phyloP scores from a whole-genome alignment of 1,140 invertebrate species.

The Scaptomyza graminum region DNA sequence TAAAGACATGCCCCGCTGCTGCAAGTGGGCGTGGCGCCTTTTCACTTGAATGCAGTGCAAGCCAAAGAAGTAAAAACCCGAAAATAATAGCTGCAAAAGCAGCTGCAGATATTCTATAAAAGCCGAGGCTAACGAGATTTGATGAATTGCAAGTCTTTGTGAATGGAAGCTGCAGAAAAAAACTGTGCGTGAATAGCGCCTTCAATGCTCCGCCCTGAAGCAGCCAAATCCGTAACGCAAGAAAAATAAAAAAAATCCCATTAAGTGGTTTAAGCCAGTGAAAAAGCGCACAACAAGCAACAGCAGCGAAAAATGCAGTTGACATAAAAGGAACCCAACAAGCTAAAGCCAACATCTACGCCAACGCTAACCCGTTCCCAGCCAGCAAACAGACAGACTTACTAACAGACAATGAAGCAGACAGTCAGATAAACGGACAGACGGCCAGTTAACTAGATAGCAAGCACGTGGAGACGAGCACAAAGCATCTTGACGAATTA shows the following conservation, averaged over 20 bases:
- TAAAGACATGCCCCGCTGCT: constrained; percentile 3
- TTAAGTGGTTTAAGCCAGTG: constrained; percentile 73
- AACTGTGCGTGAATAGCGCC: constrained; percentile 57
- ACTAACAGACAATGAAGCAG: constrained; percentile 11
- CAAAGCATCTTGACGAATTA: constrained; percentile 76
- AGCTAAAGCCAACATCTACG: constrained; percentile 21
- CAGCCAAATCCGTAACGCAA: constrained; percentile 38
- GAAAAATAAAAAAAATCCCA: constrained; percentile 50
- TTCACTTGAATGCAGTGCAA: constrained; percentile 47
- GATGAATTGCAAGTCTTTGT: constrained; percentile 79
- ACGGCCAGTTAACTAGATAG: constrained; percentile 22
- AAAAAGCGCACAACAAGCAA: constrained; percentile 69
- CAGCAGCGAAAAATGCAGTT: constrained; percentile 73
- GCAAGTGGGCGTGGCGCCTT: constrained; percentile 50
- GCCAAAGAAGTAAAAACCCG: constrained; percentile 34
- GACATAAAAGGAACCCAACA: constrained; percentile 61
- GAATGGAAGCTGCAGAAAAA: constrained; percentile 68
- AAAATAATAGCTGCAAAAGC: constrained; percentile 61
- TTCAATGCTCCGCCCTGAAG: constrained; percentile 1
- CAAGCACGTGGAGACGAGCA: constrained; percentile 40
- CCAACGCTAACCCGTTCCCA: not conserved
- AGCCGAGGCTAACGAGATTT: constrained; percentile 78
- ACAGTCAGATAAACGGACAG: constrained; percentile 26
- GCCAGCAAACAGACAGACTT: no score
- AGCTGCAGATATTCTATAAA: constrained; percentile 76